phyloP scores from a whole-genome alignment of 1,140 invertebrate species.

The Euglossa dilemma region DNA sequence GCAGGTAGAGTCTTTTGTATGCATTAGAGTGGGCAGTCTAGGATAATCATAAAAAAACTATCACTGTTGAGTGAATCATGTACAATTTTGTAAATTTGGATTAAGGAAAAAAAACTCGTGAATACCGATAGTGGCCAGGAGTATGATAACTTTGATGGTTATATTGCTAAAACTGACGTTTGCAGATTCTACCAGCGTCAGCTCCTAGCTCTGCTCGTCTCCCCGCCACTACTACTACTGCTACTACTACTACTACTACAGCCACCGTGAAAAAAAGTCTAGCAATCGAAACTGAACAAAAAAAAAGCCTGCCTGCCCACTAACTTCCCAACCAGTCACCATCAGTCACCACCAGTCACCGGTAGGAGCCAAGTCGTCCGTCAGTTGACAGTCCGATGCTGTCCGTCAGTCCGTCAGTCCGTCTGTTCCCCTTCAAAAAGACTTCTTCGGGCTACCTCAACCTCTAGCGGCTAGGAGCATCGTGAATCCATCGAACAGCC shows the following conservation, averaged over 20 bases:
- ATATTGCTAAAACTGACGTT: conserved; percentile 82
- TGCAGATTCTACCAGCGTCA: conserved; percentile 83
- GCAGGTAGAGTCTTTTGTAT: conserved; percentile 60
- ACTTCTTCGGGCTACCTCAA: conserved; percentile 75
- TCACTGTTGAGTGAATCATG: conserved; percentile 43
- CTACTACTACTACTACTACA: conserved; percentile 75
- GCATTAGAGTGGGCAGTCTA: conserved; percentile 80
- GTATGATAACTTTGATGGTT: conserved; percentile 74
- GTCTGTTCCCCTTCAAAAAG: conserved; percentile 78
- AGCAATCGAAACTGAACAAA: conserved; percentile 78
- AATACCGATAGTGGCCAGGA: conserved; percentile 67
- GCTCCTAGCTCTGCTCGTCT: conserved; percentile 82
- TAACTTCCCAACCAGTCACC: conserved; percentile 82
- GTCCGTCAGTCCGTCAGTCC: conserved; percentile 74
- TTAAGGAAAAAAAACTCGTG: conserved; percentile 47
- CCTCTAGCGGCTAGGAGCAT: conserved; percentile 77
- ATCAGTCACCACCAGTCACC: conserved; percentile 82
- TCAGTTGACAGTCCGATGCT: conserved; percentile 79
- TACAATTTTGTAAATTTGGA: conserved; percentile 48
- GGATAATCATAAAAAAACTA: conserved; percentile 64
- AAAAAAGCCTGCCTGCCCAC: conserved; percentile 82
- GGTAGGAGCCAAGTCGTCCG: conserved; percentile 78
- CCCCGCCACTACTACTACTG: conserved; percentile 82
- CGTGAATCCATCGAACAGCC: conserved; percentile 76
- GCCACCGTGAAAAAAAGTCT: conserved; percentile 81